Evolutionary conservation across 2,113 vertebrate species (phyloP).

Genomic region (Tamias sibiricus): DNA sequence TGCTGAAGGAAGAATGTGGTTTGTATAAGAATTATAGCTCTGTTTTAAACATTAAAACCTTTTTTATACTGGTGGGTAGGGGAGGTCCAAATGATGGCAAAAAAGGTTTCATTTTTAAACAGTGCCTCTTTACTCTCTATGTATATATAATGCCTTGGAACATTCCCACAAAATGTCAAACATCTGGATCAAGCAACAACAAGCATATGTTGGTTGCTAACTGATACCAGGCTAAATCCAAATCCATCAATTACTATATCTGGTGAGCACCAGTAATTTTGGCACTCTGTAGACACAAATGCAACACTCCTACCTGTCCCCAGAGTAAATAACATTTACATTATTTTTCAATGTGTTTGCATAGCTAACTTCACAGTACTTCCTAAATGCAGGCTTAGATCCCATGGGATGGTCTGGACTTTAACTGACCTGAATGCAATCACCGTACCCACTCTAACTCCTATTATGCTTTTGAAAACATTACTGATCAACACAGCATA

Average conservation of each 20-base stretch:
- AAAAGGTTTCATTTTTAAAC: constrained; percentile 30
- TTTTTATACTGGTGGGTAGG: not conserved
- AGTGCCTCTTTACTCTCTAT: not conserved
- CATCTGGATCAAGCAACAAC: constrained; percentile 35
- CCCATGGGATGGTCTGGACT: not conserved
- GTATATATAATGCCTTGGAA: not conserved
- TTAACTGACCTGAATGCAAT: not conserved
- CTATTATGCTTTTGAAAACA: not conserved
- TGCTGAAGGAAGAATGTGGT: not conserved
- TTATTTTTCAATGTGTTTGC: not conserved
- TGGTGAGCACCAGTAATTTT: not conserved
- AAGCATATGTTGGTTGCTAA: not conserved
- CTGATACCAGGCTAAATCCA: not conserved
- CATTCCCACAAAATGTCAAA: constrained; percentile 1
- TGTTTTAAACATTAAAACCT: constrained; percentile 17
- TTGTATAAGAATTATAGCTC: not conserved
- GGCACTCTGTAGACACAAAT: not conserved
- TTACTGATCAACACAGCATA: not conserved
- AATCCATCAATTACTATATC: not conserved
- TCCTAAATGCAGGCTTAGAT: not conserved
- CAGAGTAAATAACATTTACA: not conserved
- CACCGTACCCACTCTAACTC: not conserved
- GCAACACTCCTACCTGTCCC: not conserved
- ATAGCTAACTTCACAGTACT: not conserved
- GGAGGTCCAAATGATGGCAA: not conserved